Base-by-base conservation (phyloP, 1,140 invertebrate species). In the Phenacoccus solenopsis region DNA sequence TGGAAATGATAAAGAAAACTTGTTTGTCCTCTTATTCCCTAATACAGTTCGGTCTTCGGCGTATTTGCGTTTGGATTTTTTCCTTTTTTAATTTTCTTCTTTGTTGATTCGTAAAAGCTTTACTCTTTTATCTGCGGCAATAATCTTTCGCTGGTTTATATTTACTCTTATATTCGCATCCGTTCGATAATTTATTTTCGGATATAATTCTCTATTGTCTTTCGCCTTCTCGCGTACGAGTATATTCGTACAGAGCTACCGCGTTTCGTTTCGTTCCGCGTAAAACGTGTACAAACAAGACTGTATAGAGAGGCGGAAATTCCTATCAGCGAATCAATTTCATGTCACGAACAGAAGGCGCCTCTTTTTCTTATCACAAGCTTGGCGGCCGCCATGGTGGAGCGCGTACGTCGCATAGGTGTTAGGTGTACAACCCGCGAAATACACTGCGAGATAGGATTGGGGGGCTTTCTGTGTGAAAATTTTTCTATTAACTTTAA, bases 1-100 rank as follows among this genome's bases (percentile, higher is more conserved):
- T 49, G 20, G 20, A 49, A 49, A n/a, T n/a, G 38, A 49, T 49
- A 49, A 49, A 49, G 38, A 49, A 49, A 49, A 49, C 38, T 49
- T 49, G 38, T 49, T 49, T 49, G 38, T 49, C 38, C 38, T 49
- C 20, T 49, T 49, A 49, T n/a, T 49, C 38, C n/a, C 38, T 49
- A 49, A 49, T 49, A 49, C 20, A 49, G n/a, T n/a, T n/a, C n/a
- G n/a, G n/a, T n/a, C n/a, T n/a, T n/a, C 38, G 5, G 5, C 3
- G 38, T 49, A 49, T 49, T 49, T 49, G 38, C 38, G 12, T n/a
- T 49, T n/a, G 16, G 5, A 49, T 9, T 49, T 49, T 49, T n/a
- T n/a, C n/a, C n/a, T n/a, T n/a, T 49, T 49, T 49, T 49, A 49
- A 49, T 49, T 49, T 49, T 49, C 38, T 49, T 49, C 38, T 49